Base-by-base conservation (phyloP, 2,888 invertebrate species). In the Notocelia uddmanniana region DNA sequence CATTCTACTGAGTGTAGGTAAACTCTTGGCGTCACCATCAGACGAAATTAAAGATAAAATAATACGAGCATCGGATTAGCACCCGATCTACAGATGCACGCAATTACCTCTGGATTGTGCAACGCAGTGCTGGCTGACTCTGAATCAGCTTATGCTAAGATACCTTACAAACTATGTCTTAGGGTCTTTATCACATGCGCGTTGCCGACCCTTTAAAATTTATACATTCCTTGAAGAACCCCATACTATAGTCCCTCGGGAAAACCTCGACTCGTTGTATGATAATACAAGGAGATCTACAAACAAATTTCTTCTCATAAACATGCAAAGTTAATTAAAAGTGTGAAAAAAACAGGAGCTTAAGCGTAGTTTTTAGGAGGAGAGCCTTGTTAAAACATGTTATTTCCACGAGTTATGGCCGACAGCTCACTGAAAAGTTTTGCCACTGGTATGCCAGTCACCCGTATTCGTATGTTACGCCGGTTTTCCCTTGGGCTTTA, bases 401-500 rank as follows among this genome's bases (percentile, higher is more conserved):
- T 55, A 21, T 55, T 69, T 62, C 26, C 21, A n/a, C n/a, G 31
- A 59, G 59, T 67, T 55, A 48, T 23, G 18, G 5, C 18, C 41
- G 66, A 62, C 10, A 60, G 62, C 55, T 62, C 55, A 62, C 67
- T 68, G 60, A 5, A 68, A 72, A 68, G 67, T 72, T 68, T 57
- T 23, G 37, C 48, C 67, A 55, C 67, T 62, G 48, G 48, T 23
- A 48, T 60, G 55, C 55, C 67, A 58, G 48, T 60, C 55, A 19
- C 62, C 50, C 48, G 57, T 60, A 48, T 55, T 54, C 66, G 72
- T 63, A 68, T 69, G 73, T 69, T 74, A 57, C 63, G 73, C 76
- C 76, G 77, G 78, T 75, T 77, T 73, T 73, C 74, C 72, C 74
- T 66, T 74, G 60, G 78, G 75, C 76, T 81, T 78, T 77, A 76